Base-by-base conservation (phyloP, 23 tunicate genomes). In the Trididemnum nubilum region DNA sequence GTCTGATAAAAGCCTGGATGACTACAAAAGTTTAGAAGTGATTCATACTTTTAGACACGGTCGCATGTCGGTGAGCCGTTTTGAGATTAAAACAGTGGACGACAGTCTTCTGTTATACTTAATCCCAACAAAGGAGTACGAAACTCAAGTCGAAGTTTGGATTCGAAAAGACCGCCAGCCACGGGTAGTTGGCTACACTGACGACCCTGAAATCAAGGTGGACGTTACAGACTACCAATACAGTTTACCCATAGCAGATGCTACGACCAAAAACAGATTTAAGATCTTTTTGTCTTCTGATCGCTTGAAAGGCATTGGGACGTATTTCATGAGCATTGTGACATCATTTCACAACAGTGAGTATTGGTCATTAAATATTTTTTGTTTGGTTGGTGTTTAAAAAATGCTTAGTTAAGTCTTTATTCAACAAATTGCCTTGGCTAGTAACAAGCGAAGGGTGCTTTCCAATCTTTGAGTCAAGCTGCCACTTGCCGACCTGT, bases 191-290 rank as follows among this genome's bases (percentile, higher is more conserved):
- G 81, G 38, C 58, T 83, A 73, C 51, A 33, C 72, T 15, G 69
- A 60, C n/a, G 81, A 83, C 35, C 87, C 87, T 1, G 73, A 59
- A n/a, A 40, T 83, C 25, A 60, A 57, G 2, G 35, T 25, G 23
- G 87, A 83, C 61, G 73, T 83, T 61, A 36, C 87, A 0, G 87
- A 83, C 31, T 83, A 26, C 40, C 63, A 29, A 9, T 83, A 58
- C 31, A 58, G 35, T 5, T 59, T 83, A 26, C 87, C 87, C 4
- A 19, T 0, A 9, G 28, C 25, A 7, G 70, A 18, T 29, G 2
- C 35, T 35, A 44, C 2, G 34, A 54, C 9, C 22, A 4, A 52
- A 27, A 79, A 82, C 15, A 36, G 33, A 1, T 83, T 73, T 39
- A 73, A 73, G 39, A 29, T 83, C 1, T 83, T 83, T 35, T 59